These are phyloP conservation scores for Alfaro cultratus DNA, from an alignment of 2,797 vertebrate genomes.

Conservation along the genomic window DNA sequence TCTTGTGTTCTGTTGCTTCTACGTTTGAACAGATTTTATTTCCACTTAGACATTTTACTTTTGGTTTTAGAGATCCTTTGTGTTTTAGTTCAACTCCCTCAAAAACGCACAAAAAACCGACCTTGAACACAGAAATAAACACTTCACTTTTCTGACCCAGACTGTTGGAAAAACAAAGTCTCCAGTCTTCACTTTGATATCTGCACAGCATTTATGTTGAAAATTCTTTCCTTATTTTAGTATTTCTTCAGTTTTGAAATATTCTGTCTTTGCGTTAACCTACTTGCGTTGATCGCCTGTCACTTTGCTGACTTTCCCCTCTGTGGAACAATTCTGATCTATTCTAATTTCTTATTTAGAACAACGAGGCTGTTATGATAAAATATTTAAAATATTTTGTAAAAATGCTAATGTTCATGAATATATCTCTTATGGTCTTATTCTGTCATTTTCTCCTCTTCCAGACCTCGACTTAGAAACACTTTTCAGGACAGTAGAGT, in stretches of 20 bases:
- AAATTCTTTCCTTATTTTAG: neutral
- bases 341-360: neutral
- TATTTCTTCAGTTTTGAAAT: neutral
- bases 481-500: neutral
- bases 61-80: neutral
- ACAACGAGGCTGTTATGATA: neutral
- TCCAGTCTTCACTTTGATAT: neutral
- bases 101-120: neutral
- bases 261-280: neutral
- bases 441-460: neutral
- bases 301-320: neutral
- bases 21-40: neutral
- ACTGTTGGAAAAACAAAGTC: neutral
- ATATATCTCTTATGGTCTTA: neutral
- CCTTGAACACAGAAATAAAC: neutral
- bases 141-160: neutral
- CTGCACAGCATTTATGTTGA: neutral
- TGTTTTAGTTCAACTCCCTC: neutral
- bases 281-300: neutral
- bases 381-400: neutral
- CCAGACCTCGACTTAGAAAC: neutral
- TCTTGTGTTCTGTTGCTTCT: neutral
- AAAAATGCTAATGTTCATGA: neutral
- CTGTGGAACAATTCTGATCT: neutral
- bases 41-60: neutral